A percentile compares a stretch with the other conserved stretches of the same genome.
These are phyloP conservation scores for Morus bassanus DNA, from an alignment of 2,797 vertebrate species.

Conservation along the genomic window DNA sequence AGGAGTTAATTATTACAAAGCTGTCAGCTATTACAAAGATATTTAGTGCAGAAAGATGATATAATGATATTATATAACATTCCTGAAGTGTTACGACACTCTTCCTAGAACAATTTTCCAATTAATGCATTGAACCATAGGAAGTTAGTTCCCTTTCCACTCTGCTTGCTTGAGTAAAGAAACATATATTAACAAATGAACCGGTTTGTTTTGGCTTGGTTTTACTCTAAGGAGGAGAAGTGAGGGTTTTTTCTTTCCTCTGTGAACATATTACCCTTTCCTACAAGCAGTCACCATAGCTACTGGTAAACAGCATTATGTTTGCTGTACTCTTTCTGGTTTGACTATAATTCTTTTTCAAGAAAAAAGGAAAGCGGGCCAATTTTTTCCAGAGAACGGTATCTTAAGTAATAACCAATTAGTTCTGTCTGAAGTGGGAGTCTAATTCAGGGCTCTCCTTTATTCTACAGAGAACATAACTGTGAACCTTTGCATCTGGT, in stretches of 20 bases:
- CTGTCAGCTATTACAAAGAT: neutral
- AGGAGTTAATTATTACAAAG: conserved; percentile 39
- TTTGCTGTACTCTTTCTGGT: neutral
- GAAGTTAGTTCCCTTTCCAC: neutral
- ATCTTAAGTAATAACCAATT: neutral
- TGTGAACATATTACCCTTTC: neutral
- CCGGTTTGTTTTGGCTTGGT: neutral
- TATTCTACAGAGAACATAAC: neutral
- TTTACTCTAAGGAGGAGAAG: neutral
- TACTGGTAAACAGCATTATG: conserved; percentile 10
- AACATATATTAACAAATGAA: neutral
- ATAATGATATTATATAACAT: neutral
- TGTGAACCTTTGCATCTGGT: neutral
- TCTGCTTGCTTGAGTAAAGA: neutral
- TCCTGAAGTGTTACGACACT: neutral
- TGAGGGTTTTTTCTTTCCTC: neutral
- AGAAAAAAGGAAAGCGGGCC: neutral
- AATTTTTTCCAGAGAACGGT: neutral
- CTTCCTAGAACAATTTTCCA: neutral
- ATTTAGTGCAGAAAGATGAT: neutral
- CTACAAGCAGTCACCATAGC: conserved; percentile 25
- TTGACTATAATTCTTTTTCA: neutral
- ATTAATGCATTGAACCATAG: neutral
- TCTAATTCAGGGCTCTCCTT: neutral
- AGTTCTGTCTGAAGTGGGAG: neutral